Conservation (phyloP, 1,140 invertebrate species). For the Portunus trituberculatus region DNA sequence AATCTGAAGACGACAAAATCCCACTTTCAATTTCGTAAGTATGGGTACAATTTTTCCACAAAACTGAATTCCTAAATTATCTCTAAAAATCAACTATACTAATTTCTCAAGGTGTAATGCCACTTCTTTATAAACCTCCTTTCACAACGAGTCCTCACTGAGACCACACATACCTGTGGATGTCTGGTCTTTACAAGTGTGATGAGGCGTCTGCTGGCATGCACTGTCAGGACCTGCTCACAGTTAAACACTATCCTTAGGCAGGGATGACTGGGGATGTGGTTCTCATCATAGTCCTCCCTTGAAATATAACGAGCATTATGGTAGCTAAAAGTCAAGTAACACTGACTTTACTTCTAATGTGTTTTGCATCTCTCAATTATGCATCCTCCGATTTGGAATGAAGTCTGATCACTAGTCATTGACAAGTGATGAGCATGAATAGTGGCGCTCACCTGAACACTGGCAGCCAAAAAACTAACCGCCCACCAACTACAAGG, state of each 20-base stretch:
- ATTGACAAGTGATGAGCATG: not conserved
- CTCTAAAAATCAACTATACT: no score
- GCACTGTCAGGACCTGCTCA: constrained; percentile 90
- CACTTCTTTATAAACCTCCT: no score
- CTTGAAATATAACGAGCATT: constrained; percentile 80
- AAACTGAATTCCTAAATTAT: no score
- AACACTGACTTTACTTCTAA: not conserved
- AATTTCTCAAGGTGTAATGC: no score
- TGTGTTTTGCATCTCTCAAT: no score
- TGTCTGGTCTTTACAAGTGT: constrained; percentile 83
- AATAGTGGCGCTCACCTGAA: constrained; percentile 78
- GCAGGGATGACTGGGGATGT: constrained; percentile 90
- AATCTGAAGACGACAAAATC: no score
- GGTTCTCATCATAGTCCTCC: constrained; percentile 87
- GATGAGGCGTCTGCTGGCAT: constrained; percentile 90
- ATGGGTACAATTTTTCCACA: no score
- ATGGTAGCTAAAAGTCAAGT: no score
- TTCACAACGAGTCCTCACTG: not conserved
- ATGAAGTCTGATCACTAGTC: no score
- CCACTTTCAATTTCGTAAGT: no score
- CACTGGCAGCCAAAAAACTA: constrained; percentile 97
- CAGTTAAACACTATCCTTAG: constrained; percentile 90
- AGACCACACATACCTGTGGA: constrained; percentile 49
- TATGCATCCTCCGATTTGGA: no score
- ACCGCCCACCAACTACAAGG: constrained; percentile 87